phyloP scores from a whole-genome alignment of 92 coral and sea anemone genomes.

The Zoanthus sociatus region DNA sequence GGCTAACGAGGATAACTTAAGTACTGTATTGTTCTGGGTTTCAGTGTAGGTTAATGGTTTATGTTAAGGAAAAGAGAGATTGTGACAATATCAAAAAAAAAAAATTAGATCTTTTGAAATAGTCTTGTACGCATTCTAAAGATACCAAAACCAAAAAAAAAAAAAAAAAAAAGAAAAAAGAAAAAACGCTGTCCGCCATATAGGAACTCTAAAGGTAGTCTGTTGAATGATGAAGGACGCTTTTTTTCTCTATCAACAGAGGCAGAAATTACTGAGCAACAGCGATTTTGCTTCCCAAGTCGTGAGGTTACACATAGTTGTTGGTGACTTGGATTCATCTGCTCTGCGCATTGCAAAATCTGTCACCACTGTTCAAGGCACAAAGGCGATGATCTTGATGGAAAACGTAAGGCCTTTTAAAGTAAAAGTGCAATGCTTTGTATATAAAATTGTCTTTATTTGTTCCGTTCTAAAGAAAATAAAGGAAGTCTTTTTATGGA shows the following conservation, averaged over 20 bases:
- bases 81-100: too few relatives aligned
- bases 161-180: too few relatives aligned
- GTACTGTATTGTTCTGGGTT: too few relatives aligned
- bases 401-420: constrained; percentile 52
- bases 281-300: constrained; percentile 69
- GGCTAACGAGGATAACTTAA: too few relatives aligned
- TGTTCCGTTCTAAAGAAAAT: not conserved
- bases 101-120: too few relatives aligned
- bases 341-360: constrained; percentile 54
- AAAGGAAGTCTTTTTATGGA: not conserved
- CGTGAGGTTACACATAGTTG: constrained; percentile 74
- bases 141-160: too few relatives aligned
- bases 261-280: constrained; percentile 37
- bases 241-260: not conserved
- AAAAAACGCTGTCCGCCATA: too few relatives aligned
- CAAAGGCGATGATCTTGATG: constrained; percentile 62
- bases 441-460: not conserved
- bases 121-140: too few relatives aligned
- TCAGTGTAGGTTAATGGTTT: too few relatives aligned
- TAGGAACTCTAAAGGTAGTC: too few relatives aligned
- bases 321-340: constrained; percentile 65
- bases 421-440: not conserved
- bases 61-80: too few relatives aligned
- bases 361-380: constrained; percentile 84
- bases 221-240: too few relatives aligned